Conservation (phyloP, 1,140 invertebrate genomes). For the Helicoverpa zea region DNA sequence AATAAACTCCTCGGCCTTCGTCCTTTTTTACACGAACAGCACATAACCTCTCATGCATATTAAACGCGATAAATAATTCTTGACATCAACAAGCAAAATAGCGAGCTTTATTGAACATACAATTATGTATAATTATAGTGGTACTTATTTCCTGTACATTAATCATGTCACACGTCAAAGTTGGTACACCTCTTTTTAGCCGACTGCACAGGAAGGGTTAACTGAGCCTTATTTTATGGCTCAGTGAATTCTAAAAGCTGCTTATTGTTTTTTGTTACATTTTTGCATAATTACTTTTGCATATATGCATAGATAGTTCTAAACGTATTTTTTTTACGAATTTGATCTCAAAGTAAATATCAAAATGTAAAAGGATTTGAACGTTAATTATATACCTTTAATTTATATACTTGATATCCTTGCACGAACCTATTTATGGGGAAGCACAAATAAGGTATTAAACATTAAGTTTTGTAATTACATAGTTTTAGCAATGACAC, state of each 20-base stretch:
- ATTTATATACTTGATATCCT: background rate
- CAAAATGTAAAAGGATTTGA: background rate
- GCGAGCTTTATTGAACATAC: conserved; percentile 36
- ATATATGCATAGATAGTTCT: background rate
- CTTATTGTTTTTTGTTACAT: background rate
- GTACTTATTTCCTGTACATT: conserved; percentile 23
- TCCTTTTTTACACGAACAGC: background rate
- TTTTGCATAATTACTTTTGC: background rate
- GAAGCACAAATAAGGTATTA: background rate
- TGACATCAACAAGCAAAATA: conserved; percentile 32
- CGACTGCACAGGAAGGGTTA: background rate
- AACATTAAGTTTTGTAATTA: background rate
- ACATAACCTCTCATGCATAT: conserved; percentile 36
- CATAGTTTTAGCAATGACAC: background rate
- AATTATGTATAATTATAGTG: conserved; percentile 40
- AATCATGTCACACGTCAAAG: conserved; percentile 23
- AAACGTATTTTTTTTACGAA: background rate
- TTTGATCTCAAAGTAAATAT: background rate
- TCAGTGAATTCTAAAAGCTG: background rate
- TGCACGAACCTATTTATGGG: background rate
- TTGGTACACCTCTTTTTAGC: background rate
- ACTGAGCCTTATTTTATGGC: background rate
- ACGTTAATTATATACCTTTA: background rate
- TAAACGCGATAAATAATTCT: conserved; percentile 34
- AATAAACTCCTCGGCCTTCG: background rate